Evolutionary conservation across 2,113 vertebrate genomes (phyloP).

Genomic region (Proterorhinus semilunaris): DNA sequence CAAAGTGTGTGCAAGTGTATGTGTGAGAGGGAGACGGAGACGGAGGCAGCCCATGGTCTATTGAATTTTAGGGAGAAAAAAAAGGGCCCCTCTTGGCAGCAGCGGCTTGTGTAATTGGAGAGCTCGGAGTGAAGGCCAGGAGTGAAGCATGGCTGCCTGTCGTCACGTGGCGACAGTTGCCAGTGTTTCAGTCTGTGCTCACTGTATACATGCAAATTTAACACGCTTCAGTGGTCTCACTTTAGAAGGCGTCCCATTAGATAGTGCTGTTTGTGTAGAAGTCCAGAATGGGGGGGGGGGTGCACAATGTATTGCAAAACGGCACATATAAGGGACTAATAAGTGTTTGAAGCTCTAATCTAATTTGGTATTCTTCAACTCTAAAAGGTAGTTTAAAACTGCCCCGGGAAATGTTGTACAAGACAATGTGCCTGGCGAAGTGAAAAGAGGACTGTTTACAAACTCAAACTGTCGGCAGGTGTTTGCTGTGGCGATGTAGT

Average conservation of each 20-base stretch:
- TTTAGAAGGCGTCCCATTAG: constrained; percentile 30
- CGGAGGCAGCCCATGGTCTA: constrained; percentile 63
- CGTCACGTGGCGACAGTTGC: constrained; percentile 62
- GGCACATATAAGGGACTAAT: no score
- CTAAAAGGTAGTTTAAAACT: neutral
- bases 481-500: no score
- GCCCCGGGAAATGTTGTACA: neutral
- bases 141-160: constrained; percentile 62
- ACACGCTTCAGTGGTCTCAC: constrained; percentile 31
- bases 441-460: neutral
- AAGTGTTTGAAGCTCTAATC: no score
- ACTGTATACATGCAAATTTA: constrained; percentile 16
- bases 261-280: constrained; percentile 9
- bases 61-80: constrained; percentile 47
- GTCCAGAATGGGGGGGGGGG: neutral
- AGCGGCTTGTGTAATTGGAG: constrained; percentile 68
- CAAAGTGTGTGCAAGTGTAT: constrained; percentile 28
- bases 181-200: constrained; percentile 35
- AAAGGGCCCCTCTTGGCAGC: constrained; percentile 60
- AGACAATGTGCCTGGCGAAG: neutral
- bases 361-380: no score
- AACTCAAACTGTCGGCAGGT: no score
- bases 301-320: neutral
- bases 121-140: constrained; percentile 52
- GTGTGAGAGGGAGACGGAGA: constrained; percentile 8